phyloP scores from a whole-genome alignment of 1,140 invertebrate species.

The Chrysomallon squamiferum region DNA sequence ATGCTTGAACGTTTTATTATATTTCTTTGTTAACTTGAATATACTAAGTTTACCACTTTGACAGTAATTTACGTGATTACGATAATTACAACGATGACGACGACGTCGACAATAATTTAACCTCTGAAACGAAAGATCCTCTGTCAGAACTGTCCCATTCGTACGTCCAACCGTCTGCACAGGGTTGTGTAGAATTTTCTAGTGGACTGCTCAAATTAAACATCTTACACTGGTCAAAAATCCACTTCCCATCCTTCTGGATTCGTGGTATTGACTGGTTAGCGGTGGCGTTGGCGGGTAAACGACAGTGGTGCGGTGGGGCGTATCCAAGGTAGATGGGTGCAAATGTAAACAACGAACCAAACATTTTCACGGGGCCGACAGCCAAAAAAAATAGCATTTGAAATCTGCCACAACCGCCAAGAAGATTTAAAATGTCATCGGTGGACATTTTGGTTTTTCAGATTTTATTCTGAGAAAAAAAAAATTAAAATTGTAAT shows the following conservation, averaged over 20 bases:
- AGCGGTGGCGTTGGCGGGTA: slow-evolving; percentile 12
- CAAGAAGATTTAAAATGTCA: slow-evolving; percentile 81
- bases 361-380: slow-evolving; percentile 79
- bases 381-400: slow-evolving; percentile 83
- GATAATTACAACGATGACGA: too few species aligned
- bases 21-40: too few species aligned
- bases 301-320: slow-evolving; percentile 18
- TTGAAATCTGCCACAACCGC: slow-evolving; percentile 88
- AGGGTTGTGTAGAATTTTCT: slow-evolving; percentile 12
- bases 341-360: slow-evolving; percentile 79
- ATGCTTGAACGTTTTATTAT: too few species aligned
- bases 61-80: too few species aligned
- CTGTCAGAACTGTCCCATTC: neutral
- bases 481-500: too few species aligned
- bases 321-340: slow-evolving; percentile 68
- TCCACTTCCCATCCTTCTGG: neutral
- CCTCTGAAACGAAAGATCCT: slow-evolving; percentile 24
- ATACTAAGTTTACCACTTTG: too few species aligned
- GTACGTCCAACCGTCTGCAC: slow-evolving; percentile 27
- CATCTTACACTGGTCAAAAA: slow-evolving; percentile 11
- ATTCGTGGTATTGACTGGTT: slow-evolving; percentile 21
- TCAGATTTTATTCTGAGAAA: too few species aligned
- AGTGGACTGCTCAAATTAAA: slow-evolving; percentile 1
- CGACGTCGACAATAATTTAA: too few species aligned
- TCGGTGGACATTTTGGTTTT: slow-evolving; percentile 74